Evolutionary conservation across 2,888 invertebrate species (phyloP), one percentile per base, ranked within the genome.

Genomic region (Ectemnius continuus): DNA sequence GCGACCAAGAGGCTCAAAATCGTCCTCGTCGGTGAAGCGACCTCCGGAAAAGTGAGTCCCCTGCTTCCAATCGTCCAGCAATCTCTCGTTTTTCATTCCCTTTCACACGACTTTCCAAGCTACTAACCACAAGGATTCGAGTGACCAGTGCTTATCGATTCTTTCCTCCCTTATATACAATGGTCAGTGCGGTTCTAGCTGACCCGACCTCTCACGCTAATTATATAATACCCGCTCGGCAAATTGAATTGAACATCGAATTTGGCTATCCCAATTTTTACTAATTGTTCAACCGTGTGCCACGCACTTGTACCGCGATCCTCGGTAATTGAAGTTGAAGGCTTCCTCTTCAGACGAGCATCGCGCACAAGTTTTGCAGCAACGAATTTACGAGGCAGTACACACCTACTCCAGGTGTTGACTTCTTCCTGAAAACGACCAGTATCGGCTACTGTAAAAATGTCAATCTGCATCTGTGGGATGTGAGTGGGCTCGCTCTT

Each of bases 401-500:
- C 83, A 92, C 92, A 88, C 94, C 94, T 78, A 95, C 95, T 0
- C 91, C 94, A 36, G 96, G 95, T 1, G 93, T 95, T 13, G 95
- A 96, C 87, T 95, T 96, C 90, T 94, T 94, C 86, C 91, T 94
- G 61, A 94, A 94, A 87, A 92, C 94, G 85, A 91, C 94, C 57
- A 90, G 92, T 73, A 93, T 94, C 73, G 93, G 93, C 84, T 89
- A 89, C 16, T 91, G 91, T 82, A 92, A 92, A 66, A 93, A 94
- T 84, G 94, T 95, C 61, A 94, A 95, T 28, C 89, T 97, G 66
- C 94, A 96, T 89, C 93, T 98, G 45, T 97, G 97, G 92, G 97
- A 98, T 90, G 94, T 97, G 67, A 96, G 96, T 59, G 97, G 97
- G 20, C 94, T 94, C 78, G 94, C 96, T 48, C 91, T 96, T 13